A percentile compares a stretch with the other conserved stretches of the same genome.
phyloP scores from a whole-genome alignment of 2,888 invertebrate species.

The Eudemis profundana region DNA sequence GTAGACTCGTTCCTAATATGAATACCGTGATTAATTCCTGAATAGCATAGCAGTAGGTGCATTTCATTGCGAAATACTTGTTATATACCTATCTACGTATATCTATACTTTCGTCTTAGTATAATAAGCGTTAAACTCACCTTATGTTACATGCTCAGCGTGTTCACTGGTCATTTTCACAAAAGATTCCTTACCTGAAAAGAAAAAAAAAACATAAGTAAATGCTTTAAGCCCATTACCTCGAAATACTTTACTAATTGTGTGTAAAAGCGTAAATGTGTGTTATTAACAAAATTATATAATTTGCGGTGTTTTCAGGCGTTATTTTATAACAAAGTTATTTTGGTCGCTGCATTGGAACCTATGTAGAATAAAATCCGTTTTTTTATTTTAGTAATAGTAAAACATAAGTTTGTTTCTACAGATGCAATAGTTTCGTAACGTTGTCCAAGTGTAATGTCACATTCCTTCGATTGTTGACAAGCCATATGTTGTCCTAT shows the following conservation, averaged over 20 bases:
- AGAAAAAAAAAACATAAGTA: conserved; percentile 57
- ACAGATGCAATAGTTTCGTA: conserved; percentile 5
- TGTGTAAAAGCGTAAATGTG: conserved; percentile 17
- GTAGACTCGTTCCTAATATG: too few species aligned
- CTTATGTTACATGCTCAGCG: conserved; percentile 75
- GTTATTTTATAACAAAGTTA: background rate
- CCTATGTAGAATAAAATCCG: background rate
- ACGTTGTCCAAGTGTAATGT: conserved; percentile 1
- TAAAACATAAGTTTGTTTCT: background rate
- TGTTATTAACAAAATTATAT: conserved; percentile 49
- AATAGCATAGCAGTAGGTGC: too few species aligned
- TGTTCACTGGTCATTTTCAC: conserved; percentile 71
- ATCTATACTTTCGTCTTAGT: background rate
- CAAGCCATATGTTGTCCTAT: background rate
- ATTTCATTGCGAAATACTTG: too few species aligned
- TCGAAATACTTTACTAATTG: conserved; percentile 23
- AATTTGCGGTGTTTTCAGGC: conserved; percentile 44
- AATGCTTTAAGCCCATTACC: conserved; percentile 6
- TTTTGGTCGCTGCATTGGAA: background rate
- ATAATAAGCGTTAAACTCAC: conserved; percentile 53
- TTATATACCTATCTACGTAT: background rate
- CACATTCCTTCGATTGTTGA: conserved; percentile 5
- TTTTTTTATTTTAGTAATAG: background rate
- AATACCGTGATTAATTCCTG: too few species aligned
- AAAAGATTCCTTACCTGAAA: conserved; percentile 76